Evolutionary conservation across 2,113 vertebrate species (phyloP), one percentile per base, ranked within the genome.

Genomic region (Rhinolophus ferrumequinum): DNA sequence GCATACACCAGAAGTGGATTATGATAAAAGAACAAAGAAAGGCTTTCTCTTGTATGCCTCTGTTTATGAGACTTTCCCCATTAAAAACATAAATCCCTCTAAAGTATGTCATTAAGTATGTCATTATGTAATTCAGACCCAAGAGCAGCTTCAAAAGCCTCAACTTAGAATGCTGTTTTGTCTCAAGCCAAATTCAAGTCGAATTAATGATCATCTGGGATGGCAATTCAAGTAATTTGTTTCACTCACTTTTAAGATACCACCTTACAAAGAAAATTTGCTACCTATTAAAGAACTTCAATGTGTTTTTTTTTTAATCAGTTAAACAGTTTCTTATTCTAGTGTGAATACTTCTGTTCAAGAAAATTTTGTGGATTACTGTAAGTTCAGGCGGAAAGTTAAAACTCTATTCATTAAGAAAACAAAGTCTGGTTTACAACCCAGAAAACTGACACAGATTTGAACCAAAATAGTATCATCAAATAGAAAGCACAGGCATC

Each of bases 401-500:
- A 92, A 77, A 89, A 81, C 67, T 76, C 21, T 60, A 85, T 60
- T 91, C 41, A 76, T 79, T 95, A 77, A 62, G 9, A 93, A 95
- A 86, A 70, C 16, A 60, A 89, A 84, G 33, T 66, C 77, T 58
- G 24, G 7, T 54, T 93, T 96, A 82, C 30, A 77, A 66, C 24
- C 30, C 35, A 73, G 28, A 86, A 92, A 88, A 95, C 8, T 66
- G 67, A 96, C 47, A 90, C 5, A 82, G 52, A 16, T 54, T 67
- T 97, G 26, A 92, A 58, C 18, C 35, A 94, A 38, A 95, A 15
- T 41, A 92, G 60, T 35, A 44, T 88, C 11, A 75, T 76, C 47
- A 77, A 95, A 86, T 60, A 93, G 35, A 97, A 90, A 33, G 24
- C 80, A 90, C 4, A 70, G 26, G 13, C 11, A 89, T 44, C 30